A percentile compares a stretch with the other conserved stretches of the same genome.
phyloP scores from a whole-genome alignment of 2,797 vertebrate genomes.

The Pipistrellus kuhlii region DNA sequence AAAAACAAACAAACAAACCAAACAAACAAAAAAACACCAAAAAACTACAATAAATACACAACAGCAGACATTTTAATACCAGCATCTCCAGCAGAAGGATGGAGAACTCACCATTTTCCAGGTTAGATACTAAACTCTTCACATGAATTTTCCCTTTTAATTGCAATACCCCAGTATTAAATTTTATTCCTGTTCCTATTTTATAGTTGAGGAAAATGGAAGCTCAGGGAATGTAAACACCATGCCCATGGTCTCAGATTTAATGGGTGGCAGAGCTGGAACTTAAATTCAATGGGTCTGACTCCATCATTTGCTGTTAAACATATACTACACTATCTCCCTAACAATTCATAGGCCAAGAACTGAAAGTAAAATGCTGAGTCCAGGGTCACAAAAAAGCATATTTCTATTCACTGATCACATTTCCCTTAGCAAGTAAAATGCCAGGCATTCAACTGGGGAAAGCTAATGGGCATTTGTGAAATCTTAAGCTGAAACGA shows the following conservation, averaged over 20 bases:
- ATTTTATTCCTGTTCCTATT: neutral
- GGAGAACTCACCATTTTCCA: neutral
- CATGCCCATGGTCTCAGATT: neutral
- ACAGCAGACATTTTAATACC: neutral
- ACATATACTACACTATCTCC: neutral
- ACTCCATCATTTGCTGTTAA: neutral
- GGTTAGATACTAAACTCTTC: neutral
- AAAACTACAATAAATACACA: neutral
- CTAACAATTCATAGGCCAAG: neutral
- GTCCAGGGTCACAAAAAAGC: neutral
- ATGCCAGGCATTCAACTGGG: neutral
- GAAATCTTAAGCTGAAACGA: neutral
- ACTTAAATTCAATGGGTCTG: neutral
- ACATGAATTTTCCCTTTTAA: neutral
- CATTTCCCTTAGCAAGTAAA: neutral
- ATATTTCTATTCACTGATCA: neutral
- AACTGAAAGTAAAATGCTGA: conserved; percentile 35
- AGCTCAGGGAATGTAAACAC: neutral
- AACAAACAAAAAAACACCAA: neutral
- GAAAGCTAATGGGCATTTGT: neutral
- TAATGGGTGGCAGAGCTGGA: neutral
- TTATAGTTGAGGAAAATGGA: neutral
- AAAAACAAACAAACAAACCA: neutral
- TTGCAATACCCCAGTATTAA: neutral
- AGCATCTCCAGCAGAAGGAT: neutral